Conservation (phyloP, 2,888 invertebrate species). For the Rhodophaea formosa region DNA sequence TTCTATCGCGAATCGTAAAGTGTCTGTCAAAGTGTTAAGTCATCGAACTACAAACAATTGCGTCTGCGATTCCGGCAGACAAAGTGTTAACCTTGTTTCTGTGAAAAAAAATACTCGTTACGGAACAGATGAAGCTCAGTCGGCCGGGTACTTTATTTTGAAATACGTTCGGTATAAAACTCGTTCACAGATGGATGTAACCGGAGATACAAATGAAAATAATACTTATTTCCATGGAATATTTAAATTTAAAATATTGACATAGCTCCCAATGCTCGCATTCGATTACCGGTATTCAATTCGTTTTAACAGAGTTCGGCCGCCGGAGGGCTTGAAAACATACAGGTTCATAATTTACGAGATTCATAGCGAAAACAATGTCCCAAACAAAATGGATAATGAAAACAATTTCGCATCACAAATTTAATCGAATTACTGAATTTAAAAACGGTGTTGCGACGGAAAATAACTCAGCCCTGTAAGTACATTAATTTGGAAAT, state of each 20-base stretch:
- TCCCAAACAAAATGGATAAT: slow-evolving; percentile 70
- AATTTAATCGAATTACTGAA: slow-evolving; percentile 63
- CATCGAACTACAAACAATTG: too few species aligned
- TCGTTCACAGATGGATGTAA: slow-evolving; percentile 54
- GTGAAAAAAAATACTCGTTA: too few species aligned
- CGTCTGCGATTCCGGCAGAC: too few species aligned
- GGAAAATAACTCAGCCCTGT: slow-evolving; percentile 28
- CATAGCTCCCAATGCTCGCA: slow-evolving; percentile 71
- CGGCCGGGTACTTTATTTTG: slow-evolving; percentile 10
- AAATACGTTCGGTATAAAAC: slow-evolving; percentile 47
- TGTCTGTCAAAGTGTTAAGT: too few species aligned
- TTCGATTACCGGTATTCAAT: slow-evolving; percentile 80
- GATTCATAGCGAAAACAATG: slow-evolving; percentile 71
- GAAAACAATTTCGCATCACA: slow-evolving; percentile 73
- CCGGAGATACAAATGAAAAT: slow-evolving; percentile 57
- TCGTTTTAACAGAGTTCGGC: slow-evolving; percentile 69
- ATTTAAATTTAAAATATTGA: slow-evolving; percentile 79
- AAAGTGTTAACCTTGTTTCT: too few species aligned
- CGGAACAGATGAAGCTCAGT: too few species aligned
- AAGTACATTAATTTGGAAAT: slow-evolving; percentile 33
- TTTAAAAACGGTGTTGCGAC: slow-evolving; percentile 44
- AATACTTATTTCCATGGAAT: slow-evolving; percentile 61
- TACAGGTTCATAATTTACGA: slow-evolving; percentile 76
- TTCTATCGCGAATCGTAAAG: too few species aligned
- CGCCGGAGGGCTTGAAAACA: slow-evolving; percentile 69